A percentile compares a stretch with the other conserved stretches of the same genome.
phyloP scores from a whole-genome alignment of 2,888 invertebrate species.

The Drosophila barbarae region DNA sequence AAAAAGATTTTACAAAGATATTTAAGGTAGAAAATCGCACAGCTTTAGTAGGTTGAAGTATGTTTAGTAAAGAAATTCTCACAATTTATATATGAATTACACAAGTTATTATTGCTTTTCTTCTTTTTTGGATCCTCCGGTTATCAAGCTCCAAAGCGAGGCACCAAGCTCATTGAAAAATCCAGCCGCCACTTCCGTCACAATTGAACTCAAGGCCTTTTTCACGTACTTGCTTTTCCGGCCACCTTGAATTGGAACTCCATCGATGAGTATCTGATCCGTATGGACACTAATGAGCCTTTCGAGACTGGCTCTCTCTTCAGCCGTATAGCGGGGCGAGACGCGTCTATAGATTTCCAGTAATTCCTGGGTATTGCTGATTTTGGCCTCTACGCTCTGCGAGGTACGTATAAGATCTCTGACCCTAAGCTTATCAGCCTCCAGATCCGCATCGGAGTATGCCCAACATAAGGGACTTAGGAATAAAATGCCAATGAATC shows the following conservation, averaged over 20 bases:
- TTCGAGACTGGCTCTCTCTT: background rate
- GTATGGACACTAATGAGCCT: background rate
- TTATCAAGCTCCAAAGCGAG: background rate
- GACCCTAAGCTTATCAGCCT: background rate
- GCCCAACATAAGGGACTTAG: background rate
- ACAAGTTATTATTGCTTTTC: too few species aligned
- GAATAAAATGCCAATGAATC: background rate
- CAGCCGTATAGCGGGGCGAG: background rate
- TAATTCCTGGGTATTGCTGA: constrained; percentile 1
- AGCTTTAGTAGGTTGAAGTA: background rate
- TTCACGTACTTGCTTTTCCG: background rate
- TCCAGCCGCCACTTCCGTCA: background rate
- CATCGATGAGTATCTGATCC: background rate
- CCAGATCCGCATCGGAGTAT: background rate
- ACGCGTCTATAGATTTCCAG: background rate
- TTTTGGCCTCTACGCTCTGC: background rate
- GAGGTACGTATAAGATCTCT: background rate
- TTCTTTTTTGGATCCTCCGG: background rate
- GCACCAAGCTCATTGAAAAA: constrained; percentile 1
- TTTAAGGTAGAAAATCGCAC: background rate
- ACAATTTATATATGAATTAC: background rate
- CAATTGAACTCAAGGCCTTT: background rate
- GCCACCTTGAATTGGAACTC: constrained; percentile 9
- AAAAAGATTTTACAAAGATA: background rate
- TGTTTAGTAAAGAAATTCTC: too few species aligned